Evolutionary conservation across 2,888 invertebrate species (phyloP), one percentile per base, ranked within the genome.

Genomic region (Pseudococcus jackbeardsleyi): DNA sequence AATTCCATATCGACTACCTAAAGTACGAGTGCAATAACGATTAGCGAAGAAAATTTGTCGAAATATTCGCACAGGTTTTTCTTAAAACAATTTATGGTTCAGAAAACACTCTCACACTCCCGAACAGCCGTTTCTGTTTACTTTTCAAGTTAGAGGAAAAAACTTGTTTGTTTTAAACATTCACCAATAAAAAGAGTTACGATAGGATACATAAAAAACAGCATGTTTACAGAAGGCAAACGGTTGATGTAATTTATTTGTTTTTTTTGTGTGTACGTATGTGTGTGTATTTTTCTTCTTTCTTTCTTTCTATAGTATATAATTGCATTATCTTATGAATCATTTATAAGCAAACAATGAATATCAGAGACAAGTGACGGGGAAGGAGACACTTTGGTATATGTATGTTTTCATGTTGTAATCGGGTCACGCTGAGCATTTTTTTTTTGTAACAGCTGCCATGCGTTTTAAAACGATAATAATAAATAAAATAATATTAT

Each of bases 221-320:
- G 54, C 85, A 26, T 85, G 85, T 85, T 85, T 85, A 85, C 85
- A 85, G 85, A 85, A 85, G 85, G 85, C 85, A 85, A 85, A 85
- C 85, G 85, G 85, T 85, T 85, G 85, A 85, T 85, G 85, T 85
- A 85, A 85, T 85, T 85, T 85, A 85, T 85, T 85, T 85, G 85
- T 85, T 85, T 85, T 85, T 50, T 85, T 50, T 85, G 39, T 77
- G 77, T 77, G 42, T 68, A 26, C 15, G 26, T 68, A 26, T 15
- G 68, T 68, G 12, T 42, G 33, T 59, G n/a, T 85, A 64, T 54
- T n/a, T 54, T n/a, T 59, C 26, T 59, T 85, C 39, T 59, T 59
- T 54, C 59, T 54, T 59, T 85, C 33, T 85, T 39, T 85, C 17
- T 85, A 19, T 50, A 54, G 54, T 85, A 59, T 85, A 85, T 85